Base-by-base conservation (phyloP, 2,797 vertebrate genomes). In the Falco concolor region DNA sequence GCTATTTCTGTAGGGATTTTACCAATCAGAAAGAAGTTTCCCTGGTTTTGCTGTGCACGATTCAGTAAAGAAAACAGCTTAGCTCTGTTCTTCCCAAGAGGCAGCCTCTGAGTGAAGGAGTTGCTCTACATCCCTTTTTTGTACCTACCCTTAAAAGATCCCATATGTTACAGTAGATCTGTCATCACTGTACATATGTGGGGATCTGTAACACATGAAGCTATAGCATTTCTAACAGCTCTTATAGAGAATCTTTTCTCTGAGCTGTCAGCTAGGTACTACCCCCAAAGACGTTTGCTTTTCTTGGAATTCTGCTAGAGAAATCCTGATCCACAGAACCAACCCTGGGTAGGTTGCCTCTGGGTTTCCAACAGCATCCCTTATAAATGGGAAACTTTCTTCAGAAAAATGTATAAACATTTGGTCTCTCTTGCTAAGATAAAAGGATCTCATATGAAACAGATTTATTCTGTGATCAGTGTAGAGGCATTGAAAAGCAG, bases 141-240 rank as follows among this genome's bases (percentile, higher is more conserved):
- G 88, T 45, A 90, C 34, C 68, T 84, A 91, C 84, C 52, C 93
- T 93, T 92, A 96, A 85, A 93, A 93, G 84, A 90, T 91, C 92
- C 95, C 97, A 97, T 96, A 95, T 96, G 95, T 92, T 97, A 86
- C 81, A 88, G 76, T 44, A 88, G 76, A 91, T 97, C 97, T 96
- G 95, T 96, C 96, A 97, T 94, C 96, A 83, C 93, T 72, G 59
- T 95, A 95, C 96, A 96, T 89, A 97, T 95, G 94, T 69, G 79
- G 56, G 78, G 81, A 88, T 91, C 84, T 85, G 60, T 95, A 96
- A 95, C 94, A 92, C 81, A 89, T 32, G 84, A 92, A 93, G 94
- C 93, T 94, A 95, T 90, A 95, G 89, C 94, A 93, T 97, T 96
- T 96, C 95, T 84, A 94, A 94, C 84, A 95, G 93, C 96, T 96